Base-by-base conservation (phyloP, 2,113 vertebrate species). In the Phodopus roborovskii region DNA sequence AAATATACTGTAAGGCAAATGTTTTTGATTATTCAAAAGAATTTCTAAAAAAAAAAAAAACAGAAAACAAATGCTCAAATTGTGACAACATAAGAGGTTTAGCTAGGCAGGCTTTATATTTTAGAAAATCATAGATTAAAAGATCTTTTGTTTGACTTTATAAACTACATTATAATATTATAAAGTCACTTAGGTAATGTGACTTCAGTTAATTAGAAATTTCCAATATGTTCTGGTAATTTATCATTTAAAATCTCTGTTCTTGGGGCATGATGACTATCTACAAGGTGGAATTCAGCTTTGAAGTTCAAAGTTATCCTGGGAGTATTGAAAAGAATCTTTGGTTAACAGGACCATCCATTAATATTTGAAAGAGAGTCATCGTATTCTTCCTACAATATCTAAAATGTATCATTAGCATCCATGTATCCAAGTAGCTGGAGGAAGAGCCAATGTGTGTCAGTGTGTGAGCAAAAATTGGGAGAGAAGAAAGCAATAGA, bases 201-300 rank as follows among this genome's bases (percentile, higher is more conserved):
- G 66, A 90, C 89, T 94, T 94, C 45, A 96, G 79, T 95, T 96
- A 96, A 96, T 88, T 93, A 92, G 92, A 93, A 75, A 62, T 86
- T 75, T 17, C 30, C 28, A 58, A 93, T 90, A 87, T 90, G 50
- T 87, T 71, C 36, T 90, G 53, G 36, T 78, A 70, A 92, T 75
- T 93, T 91, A 90, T 45, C 70, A 92, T 91, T 97, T 96, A 90
- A 75, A 88, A n/a, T 91, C 88, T 92, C 84, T 96, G 36, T 58
- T 91, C 89, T 45, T 75, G 60, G 92, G 53, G 30, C 24, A 20
- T 96, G 95, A 94, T 94, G 78, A 94, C 71, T 90, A 68, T 19
- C 81, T 81, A 74, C 42, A 75, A 64, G 45, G 36, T 64, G 56
- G 91, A 97, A 90, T 92, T n/a, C 5, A 70, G 42, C 50, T 77